Conservation (phyloP, 2,797 vertebrate genomes). For the Macropodus opercularis region DNA sequence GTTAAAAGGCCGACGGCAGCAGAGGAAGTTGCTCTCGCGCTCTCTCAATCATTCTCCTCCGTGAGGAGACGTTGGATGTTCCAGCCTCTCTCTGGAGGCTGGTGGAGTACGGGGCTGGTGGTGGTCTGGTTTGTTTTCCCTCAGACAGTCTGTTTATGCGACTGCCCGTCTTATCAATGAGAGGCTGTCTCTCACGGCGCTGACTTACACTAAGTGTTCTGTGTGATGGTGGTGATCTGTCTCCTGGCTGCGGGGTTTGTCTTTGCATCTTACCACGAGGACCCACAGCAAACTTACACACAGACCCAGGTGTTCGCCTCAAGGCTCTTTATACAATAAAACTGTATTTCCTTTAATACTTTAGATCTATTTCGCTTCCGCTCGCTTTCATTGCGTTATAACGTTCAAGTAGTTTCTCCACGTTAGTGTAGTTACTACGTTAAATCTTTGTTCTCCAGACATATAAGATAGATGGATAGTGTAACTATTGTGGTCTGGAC, state of each 20-base stretch:
- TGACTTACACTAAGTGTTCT: conserved; percentile 50
- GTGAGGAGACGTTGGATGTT: too few species aligned
- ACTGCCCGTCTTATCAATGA: conserved; percentile 76
- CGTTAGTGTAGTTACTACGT: too few species aligned
- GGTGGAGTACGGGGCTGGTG: conserved; percentile 54
- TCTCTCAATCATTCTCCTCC: conserved; percentile 9
- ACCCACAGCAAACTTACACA: conserved; percentile 25
- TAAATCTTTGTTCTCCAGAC: too few species aligned
- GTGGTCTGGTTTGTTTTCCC: conserved; percentile 70
- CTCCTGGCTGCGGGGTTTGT: conserved; percentile 12
- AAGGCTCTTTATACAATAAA: too few species aligned
- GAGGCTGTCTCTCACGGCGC: conserved; percentile 71
- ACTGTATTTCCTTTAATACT: too few species aligned
- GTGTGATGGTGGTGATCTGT: conserved; percentile 14
- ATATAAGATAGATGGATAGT: too few species aligned
- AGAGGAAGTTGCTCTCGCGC: too few species aligned
- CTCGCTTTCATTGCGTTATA: too few species aligned
- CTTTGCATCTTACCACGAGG: conserved; percentile 25
- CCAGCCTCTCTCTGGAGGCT: conserved; percentile 43
- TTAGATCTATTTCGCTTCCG: too few species aligned
- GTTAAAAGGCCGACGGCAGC: conserved; percentile 66
- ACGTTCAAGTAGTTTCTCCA: too few species aligned
- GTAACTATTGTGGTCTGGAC: too few species aligned
- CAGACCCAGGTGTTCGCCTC: too few species aligned
- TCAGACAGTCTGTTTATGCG: conserved; percentile 70